phyloP scores from a whole-genome alignment of 2,113 vertebrate genomes.

The Poeciliopsis prolifica region DNA sequence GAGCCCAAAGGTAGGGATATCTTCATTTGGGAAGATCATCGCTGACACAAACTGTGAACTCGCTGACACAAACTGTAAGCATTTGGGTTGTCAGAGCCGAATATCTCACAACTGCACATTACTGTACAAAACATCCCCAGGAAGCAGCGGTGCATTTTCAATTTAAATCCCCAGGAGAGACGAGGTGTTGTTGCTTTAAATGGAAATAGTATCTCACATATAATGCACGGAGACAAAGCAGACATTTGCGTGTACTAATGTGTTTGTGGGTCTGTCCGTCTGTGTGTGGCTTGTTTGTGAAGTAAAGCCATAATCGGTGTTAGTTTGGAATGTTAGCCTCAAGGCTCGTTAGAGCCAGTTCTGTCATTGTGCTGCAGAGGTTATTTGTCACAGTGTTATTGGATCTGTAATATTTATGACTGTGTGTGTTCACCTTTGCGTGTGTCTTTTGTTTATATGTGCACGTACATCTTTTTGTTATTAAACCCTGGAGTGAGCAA shows the following conservation, averaged over 20 bases:
- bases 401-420: constrained; percentile 59
- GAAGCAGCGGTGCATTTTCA: constrained; percentile 42
- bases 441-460: constrained; percentile 10
- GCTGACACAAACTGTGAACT: not conserved
- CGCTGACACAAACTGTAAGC: not conserved
- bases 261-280: not conserved
- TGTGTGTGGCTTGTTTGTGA: constrained; percentile 18
- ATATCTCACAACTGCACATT: not conserved
- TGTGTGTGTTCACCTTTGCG: constrained; percentile 21
- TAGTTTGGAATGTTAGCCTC: constrained; percentile 51
- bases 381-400: constrained; percentile 67
- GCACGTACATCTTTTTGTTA: constrained; percentile 44
- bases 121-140: constrained; percentile 13
- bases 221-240: constrained; percentile 7
- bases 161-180: constrained; percentile 53
- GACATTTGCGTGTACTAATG: not conserved
- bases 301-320: constrained; percentile 36
- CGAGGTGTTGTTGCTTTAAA: constrained; percentile 42
- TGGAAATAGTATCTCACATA: constrained; percentile 47
- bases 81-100: not conserved
- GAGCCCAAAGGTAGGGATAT: not conserved
- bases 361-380: constrained; percentile 50
- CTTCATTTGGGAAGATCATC: not conserved
- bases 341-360: constrained; percentile 52
- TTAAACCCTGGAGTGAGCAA: constrained; percentile 56